phyloP scores from a whole-genome alignment of 2,888 invertebrate genomes.

The Prionchulus punctatus region DNA sequence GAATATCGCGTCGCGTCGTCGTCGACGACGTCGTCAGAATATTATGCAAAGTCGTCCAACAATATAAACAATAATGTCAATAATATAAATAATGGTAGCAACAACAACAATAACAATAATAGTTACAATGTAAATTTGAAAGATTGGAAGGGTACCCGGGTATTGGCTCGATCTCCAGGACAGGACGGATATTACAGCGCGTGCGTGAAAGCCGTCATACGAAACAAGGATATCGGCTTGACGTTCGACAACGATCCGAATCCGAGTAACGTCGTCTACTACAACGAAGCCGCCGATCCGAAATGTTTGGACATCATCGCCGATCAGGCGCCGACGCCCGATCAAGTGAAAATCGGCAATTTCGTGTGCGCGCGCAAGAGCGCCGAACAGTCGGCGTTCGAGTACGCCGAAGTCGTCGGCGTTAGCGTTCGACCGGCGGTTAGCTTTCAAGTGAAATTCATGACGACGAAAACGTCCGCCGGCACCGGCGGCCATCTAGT shows the following conservation, averaged over 20 bases:
- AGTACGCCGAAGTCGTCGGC: conserved; percentile 9
- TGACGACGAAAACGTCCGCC: neutral
- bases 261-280: conserved; percentile 5
- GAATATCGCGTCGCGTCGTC: too few species aligned
- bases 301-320: conserved; percentile 17
- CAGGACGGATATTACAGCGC: conserved; percentile 17
- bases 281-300: conserved; percentile 15
- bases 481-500: neutral
- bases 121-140: too few species aligned
- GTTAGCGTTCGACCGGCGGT: conserved; percentile 10
- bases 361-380: conserved; percentile 1
- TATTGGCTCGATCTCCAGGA: conserved; percentile 18
- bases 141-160: conserved; percentile 20
- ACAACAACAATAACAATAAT: too few species aligned
- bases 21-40: too few species aligned
- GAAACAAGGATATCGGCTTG: conserved; percentile 17
- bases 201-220: conserved; percentile 13
- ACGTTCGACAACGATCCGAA: conserved; percentile 18
- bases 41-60: too few species aligned
- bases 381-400: conserved; percentile 2
- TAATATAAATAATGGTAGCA: too few species aligned
- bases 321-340: conserved; percentile 19
- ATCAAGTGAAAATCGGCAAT: conserved; percentile 8
- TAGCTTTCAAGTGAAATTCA: conserved; percentile 7
- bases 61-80: too few species aligned